These are phyloP conservation scores for Amazona guildingii DNA, from an alignment of 2,113 vertebrate genomes.

Conservation along the genomic window DNA sequence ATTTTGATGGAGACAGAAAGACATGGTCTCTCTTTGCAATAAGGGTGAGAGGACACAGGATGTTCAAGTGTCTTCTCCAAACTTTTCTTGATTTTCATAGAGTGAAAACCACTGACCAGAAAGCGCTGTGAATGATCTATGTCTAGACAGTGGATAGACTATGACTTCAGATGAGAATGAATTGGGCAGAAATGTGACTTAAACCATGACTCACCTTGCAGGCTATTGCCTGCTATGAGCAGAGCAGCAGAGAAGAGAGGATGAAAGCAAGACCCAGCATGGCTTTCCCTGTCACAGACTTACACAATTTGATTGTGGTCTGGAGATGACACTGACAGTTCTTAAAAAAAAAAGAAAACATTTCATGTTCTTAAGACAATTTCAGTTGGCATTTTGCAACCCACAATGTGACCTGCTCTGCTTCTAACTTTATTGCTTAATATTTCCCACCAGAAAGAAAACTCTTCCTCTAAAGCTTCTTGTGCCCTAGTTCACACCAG, in stretches of 20 bases:
- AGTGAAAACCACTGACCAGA: neutral
- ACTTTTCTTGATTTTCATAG: neutral
- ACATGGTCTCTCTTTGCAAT: neutral
- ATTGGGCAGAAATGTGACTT: neutral
- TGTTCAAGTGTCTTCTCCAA: neutral
- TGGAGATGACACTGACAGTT: neutral
- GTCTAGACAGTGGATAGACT: neutral
- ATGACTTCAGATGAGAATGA: neutral
- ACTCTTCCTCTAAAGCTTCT: conserved; percentile 5
- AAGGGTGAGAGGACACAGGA: neutral
- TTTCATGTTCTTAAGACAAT: conserved; percentile 1
- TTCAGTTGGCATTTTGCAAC: conserved; percentile 55
- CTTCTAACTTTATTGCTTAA: conserved; percentile 30
- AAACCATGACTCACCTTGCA: neutral
- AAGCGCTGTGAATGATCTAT: neutral
- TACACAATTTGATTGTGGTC: neutral
- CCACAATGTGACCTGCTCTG: neutral
- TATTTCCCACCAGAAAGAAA: conserved; percentile 16
- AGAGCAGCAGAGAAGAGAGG: neutral
- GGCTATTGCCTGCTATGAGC: neutral
- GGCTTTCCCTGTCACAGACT: neutral
- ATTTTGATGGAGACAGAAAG: neutral
- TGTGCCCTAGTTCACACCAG: neutral
- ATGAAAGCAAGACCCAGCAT: neutral
- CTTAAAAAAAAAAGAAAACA: neutral